Conservation (phyloP, 2,888 invertebrate species). For the Ptycholaimellus sp. region DNA sequence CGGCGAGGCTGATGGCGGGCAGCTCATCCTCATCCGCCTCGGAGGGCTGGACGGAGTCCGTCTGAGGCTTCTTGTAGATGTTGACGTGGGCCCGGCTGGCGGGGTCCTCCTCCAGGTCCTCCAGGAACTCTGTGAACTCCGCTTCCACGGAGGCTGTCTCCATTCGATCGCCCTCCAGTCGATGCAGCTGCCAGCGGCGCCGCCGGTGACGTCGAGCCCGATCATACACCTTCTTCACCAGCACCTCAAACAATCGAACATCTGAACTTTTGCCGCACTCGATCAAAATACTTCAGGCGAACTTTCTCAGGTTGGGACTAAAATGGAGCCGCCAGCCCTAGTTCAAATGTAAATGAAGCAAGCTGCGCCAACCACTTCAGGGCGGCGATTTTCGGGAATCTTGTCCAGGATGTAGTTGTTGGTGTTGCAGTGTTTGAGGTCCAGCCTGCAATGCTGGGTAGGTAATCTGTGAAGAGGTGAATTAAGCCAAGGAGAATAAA, state of each 20-base stretch:
- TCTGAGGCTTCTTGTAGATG: constrained; percentile 46
- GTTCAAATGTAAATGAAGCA: no score
- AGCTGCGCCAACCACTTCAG: no score
- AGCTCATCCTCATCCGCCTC: constrained; percentile 36
- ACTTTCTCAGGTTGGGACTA: no score
- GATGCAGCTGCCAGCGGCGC: constrained; percentile 67
- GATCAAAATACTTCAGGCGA: no score
- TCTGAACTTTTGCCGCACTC: no score
- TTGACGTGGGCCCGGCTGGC: constrained; percentile 67
- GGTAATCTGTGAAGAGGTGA: no score
- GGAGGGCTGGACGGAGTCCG: constrained; percentile 21
- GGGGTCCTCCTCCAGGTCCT: constrained; percentile 85
- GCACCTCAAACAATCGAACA: no score
- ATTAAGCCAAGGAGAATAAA: no score
- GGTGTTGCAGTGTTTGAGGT: constrained; percentile 69
- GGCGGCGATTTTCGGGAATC: constrained; percentile 40
- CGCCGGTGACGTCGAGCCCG: constrained; percentile 44
- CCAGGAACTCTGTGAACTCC: constrained; percentile 45
- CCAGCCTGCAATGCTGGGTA: no score
- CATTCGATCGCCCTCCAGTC: constrained; percentile 39
- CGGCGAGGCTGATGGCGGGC: constrained; percentile 50
- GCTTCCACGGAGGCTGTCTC: constrained; percentile 28
- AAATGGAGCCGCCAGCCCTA: no score
- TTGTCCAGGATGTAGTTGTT: constrained; percentile 71
- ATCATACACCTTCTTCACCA: constrained; percentile 62